Conservation (phyloP, 2,113 vertebrate species). For the Myiozetetes cayanensis region DNA sequence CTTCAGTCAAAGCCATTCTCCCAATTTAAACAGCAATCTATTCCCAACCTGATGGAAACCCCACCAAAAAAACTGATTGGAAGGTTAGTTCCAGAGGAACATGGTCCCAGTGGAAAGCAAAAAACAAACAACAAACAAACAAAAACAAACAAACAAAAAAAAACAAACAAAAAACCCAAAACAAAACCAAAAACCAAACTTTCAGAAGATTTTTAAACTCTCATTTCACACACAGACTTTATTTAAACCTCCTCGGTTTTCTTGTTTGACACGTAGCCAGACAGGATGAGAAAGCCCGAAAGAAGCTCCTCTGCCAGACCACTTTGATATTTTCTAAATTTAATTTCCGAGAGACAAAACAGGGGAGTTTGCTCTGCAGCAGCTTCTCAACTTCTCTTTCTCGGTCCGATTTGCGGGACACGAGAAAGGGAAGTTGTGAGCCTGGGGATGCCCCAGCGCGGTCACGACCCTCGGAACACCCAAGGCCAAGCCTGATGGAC, state of each 20-base stretch:
- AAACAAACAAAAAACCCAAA: not conserved
- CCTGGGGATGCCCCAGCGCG: not conserved
- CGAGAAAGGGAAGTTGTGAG: not conserved
- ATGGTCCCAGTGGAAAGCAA: not conserved
- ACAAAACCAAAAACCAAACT: not conserved
- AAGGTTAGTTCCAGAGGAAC: not conserved
- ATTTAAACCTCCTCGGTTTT: not conserved
- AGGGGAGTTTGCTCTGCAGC: not conserved
- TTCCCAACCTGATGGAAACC: not conserved
- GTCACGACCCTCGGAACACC: not conserved
- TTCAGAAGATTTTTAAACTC: not conserved
- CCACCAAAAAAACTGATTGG: not conserved
- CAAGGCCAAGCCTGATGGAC: not conserved
- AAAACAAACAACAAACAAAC: not conserved
- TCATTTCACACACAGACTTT: not conserved
- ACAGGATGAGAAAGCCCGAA: slow-evolving; percentile 5
- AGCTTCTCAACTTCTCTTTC: slow-evolving; percentile 29
- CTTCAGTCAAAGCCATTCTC: not conserved
- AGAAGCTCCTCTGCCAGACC: not conserved
- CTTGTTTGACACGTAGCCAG: not conserved
- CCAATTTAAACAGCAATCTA: not conserved
- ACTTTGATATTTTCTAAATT: slow-evolving; percentile 36
- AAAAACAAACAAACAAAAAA: not conserved
- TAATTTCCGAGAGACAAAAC: not conserved
- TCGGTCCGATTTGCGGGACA: fast-evolving